Evolutionary conservation across 2,113 vertebrate genomes (phyloP).

Genomic region (Aythya baeri): DNA sequence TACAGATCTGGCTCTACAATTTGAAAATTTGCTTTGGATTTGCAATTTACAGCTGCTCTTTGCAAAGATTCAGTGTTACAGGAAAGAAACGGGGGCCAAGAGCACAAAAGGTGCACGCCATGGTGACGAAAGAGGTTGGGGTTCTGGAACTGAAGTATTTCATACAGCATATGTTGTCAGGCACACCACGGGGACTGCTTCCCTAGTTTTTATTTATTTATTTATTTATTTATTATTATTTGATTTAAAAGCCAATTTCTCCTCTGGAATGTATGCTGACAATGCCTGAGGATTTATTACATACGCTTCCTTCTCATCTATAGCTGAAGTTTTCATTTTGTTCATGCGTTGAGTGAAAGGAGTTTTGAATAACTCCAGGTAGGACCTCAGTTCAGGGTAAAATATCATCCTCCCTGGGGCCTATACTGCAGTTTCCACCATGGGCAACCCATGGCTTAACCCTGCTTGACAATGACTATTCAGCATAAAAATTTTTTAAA

Average conservation of each 20-base stretch:
- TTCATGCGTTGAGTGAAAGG: not conserved
- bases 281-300: not conserved
- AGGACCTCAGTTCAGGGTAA: not conserved
- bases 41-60: not conserved
- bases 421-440: not conserved
- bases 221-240: not conserved
- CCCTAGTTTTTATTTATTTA: not conserved
- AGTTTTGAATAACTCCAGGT: not conserved
- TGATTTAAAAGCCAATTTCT: constrained; percentile 16
- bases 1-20: not conserved
- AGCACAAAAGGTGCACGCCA: not conserved
- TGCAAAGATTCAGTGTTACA: not conserved
- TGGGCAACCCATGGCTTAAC: not conserved
- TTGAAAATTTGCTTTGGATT: not conserved
- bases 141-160: not conserved
- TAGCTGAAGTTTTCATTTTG: not conserved
- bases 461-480: not conserved
- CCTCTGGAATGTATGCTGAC: not conserved
- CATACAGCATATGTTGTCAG: not conserved
- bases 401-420: not conserved
- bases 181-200: not conserved
- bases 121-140: not conserved
- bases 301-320: not conserved
- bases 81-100: not conserved
- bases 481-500: not conserved